Evolutionary conservation across 2,113 vertebrate genomes (phyloP).

Genomic region (Daboia siamensis): DNA sequence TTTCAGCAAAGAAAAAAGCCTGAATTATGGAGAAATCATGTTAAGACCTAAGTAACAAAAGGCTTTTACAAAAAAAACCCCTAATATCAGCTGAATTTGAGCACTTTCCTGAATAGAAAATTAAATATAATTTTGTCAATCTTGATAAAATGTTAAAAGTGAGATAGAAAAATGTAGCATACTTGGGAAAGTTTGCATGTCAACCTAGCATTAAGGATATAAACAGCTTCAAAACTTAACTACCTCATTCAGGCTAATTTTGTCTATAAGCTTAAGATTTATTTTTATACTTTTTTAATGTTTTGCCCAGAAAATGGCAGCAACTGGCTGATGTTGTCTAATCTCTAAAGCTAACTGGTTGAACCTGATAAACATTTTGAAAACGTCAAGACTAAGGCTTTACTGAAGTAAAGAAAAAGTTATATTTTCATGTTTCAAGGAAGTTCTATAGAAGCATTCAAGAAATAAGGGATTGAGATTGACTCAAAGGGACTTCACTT

Average conservation of each 20-base stretch:
- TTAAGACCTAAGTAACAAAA: neutral
- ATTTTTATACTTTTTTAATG: neutral
- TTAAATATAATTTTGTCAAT: neutral
- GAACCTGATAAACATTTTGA: neutral
- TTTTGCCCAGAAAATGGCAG: neutral
- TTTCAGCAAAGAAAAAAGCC: neutral
- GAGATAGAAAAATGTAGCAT: neutral
- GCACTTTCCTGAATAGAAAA: neutral
- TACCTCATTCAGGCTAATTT: neutral
- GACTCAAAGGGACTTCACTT: neutral
- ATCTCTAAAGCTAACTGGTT: neutral
- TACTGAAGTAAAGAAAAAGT: neutral
- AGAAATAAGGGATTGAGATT: neutral
- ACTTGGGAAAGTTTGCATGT: neutral
- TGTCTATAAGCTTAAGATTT: neutral
- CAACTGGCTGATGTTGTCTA: neutral
- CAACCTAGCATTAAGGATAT: neutral
- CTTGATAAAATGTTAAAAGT: neutral
- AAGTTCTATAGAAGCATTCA: neutral
- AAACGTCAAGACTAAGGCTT: neutral
- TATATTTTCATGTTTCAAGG: neutral
- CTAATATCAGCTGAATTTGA: neutral
- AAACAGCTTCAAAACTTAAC: neutral
- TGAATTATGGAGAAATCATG: neutral
- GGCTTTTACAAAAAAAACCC: neutral